Conservation (phyloP, 2,888 invertebrate species). For the Brachylomia viminalis region DNA sequence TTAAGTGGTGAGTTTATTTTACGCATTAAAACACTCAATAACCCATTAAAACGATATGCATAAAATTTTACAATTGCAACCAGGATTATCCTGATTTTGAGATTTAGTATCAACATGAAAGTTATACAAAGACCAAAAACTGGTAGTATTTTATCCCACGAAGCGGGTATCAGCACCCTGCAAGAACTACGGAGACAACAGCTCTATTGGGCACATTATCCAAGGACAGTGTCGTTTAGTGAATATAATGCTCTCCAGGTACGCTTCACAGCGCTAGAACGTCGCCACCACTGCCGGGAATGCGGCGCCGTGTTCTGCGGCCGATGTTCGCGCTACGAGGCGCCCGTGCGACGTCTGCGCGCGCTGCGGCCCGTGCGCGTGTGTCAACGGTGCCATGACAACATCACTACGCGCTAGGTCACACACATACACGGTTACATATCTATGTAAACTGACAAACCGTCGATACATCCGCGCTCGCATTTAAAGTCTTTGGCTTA, state of each 20-base stretch:
- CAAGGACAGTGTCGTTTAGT: not conserved
- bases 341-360: slow-evolving; percentile 97
- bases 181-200: not conserved
- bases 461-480: not conserved
- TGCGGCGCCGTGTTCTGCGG: slow-evolving; percentile 99
- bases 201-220: not conserved
- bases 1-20: not conserved
- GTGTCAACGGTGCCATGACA: slow-evolving; percentile 96
- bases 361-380: slow-evolving; percentile 98
- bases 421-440: too few relatives aligned
- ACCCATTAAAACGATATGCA: not conserved
- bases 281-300: slow-evolving; percentile 99
- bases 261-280: slow-evolving; percentile 97
- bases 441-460: too few relatives aligned
- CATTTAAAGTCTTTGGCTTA: not conserved
- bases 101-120: not conserved
- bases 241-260: slow-evolving; percentile 73
- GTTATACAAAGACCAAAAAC: not conserved
- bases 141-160: not conserved
- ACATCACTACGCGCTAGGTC: slow-evolving; percentile 68
- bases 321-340: slow-evolving; percentile 98
- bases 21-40: not conserved
- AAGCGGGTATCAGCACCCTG: not conserved
- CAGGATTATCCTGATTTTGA: not conserved
- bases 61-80: not conserved